A percentile compares a stretch with the other conserved stretches of the same genome.
These are phyloP conservation scores for Acanthis flammea DNA, from an alignment of 2,797 vertebrate genomes.

Conservation along the genomic window DNA sequence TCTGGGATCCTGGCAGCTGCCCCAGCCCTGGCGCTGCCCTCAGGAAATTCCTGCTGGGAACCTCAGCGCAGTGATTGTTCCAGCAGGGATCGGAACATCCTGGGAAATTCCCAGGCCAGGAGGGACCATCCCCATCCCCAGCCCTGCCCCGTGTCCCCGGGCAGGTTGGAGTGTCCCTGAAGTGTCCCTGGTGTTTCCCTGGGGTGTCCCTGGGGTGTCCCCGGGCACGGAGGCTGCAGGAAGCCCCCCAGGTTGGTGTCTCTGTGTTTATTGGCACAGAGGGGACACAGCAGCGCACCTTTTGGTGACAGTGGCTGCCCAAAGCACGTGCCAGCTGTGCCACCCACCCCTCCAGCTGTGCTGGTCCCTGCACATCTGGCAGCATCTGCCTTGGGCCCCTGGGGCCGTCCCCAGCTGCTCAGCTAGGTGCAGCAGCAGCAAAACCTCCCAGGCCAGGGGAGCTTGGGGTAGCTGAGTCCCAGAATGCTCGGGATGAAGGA, in stretches of 20 bases:
- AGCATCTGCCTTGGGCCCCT: fast-evolving
- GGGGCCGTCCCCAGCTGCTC: fast-evolving
- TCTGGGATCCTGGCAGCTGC: background rate
- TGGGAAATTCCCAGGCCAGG: background rate
- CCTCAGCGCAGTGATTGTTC: background rate
- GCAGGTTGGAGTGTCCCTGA: background rate
- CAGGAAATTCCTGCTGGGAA: background rate
- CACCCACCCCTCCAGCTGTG: background rate
- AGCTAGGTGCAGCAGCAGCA: background rate
- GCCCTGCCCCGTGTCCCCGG: background rate
- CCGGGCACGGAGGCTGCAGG: background rate
- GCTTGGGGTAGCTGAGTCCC: background rate
- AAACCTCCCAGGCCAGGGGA: background rate
- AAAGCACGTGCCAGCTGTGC: background rate
- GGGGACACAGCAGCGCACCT: background rate
- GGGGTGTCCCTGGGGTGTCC: background rate
- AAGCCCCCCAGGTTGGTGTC: background rate
- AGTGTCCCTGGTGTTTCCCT: too few relatives aligned
- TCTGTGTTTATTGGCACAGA: background rate
- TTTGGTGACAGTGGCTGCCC: background rate
- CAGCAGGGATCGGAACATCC: background rate
- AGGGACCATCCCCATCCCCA: background rate
- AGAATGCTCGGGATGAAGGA: background rate
- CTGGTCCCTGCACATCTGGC: background rate
- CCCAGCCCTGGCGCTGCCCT: background rate